phyloP scores from a whole-genome alignment of 2,888 invertebrate species.

The Cactoblastis cactorum region DNA sequence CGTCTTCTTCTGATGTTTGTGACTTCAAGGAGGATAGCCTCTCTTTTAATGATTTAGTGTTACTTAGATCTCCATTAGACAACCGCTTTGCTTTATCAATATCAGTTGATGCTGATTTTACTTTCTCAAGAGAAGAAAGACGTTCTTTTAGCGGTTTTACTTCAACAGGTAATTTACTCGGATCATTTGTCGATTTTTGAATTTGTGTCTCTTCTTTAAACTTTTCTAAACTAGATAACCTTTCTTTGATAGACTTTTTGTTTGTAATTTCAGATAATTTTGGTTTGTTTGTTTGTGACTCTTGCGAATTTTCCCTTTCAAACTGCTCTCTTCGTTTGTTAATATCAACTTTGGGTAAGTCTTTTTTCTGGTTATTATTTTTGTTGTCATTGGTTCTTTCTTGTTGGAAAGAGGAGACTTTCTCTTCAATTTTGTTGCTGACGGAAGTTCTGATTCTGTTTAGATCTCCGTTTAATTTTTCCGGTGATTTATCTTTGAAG shows the following conservation, averaged over 20 bases:
- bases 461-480: constrained; percentile 59
- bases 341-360: constrained; percentile 89
- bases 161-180: constrained; percentile 77
- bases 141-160: constrained; percentile 82
- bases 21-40: constrained; percentile 68
- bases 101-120: constrained; percentile 60
- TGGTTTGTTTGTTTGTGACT: constrained; percentile 70
- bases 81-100: constrained; percentile 67
- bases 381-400: constrained; percentile 64
- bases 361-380: constrained; percentile 73
- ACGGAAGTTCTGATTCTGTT: constrained; percentile 72
- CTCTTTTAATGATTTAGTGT: constrained; percentile 68
- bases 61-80: constrained; percentile 67
- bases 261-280: constrained; percentile 82
- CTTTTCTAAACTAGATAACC: constrained; percentile 84
- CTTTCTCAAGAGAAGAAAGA: constrained; percentile 81
- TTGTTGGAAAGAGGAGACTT: constrained; percentile 80
- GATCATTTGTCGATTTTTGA: constrained; percentile 67
- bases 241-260: constrained; percentile 85
- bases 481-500: constrained; percentile 68
- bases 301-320: constrained; percentile 82
- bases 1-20: constrained; percentile 67
- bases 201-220: constrained; percentile 77
- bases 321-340: constrained; percentile 90
- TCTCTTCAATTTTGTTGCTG: constrained; percentile 81